Evolutionary conservation across 2,888 invertebrate genomes (phyloP), one percentile per base, ranked within the genome.

Genomic region (Apamea crenata): DNA sequence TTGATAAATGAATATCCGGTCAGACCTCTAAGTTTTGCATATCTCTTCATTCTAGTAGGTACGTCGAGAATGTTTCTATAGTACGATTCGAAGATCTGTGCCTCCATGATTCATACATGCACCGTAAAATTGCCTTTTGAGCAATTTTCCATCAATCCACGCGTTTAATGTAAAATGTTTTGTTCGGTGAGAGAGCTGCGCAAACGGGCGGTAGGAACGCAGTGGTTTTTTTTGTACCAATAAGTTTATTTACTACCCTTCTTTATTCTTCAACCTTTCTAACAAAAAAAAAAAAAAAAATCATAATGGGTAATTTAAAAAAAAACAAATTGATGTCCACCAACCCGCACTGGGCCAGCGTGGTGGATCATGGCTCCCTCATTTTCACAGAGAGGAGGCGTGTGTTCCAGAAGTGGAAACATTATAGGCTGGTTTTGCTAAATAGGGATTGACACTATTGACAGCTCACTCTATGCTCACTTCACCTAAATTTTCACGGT

Each of bases 131-230:
- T 84, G 83, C 88, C 47, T 78, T 91, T 93, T 91, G 91, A 91
- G 93, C 91, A 94, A 95, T 95, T 95, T 95, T 90, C 93, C 93
- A 93, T 93, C 94, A 94, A 94, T 94, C 93, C 91, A 82, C 84
- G 87, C 92, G 92, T 94, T 94, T 93, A 93, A 92, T 93, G 91
- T 87, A 87, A 88, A 86, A 91, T 90, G 93, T 92, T 93, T 94
- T 93, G 93, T 94, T 93, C 86, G 81, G 85, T 77, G 78, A 61
- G 67, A 59, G 68, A 75, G 25, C 5, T 25, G 63, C 0, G 47
- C 75, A 91, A 78, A 92, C 93, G 87, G 56, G 90, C 92, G 91
- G 74, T 71, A 82, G 67, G 65, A 77, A 77, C 81, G 86, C 88
- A 8, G 82, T 78, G 61, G 14, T 72, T 77, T 61, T 80, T 50